A percentile compares a stretch with the other conserved stretches of the same genome.
Evolutionary conservation across 2,797 vertebrate species (phyloP).

Genomic region (Sebastes miniatus): DNA sequence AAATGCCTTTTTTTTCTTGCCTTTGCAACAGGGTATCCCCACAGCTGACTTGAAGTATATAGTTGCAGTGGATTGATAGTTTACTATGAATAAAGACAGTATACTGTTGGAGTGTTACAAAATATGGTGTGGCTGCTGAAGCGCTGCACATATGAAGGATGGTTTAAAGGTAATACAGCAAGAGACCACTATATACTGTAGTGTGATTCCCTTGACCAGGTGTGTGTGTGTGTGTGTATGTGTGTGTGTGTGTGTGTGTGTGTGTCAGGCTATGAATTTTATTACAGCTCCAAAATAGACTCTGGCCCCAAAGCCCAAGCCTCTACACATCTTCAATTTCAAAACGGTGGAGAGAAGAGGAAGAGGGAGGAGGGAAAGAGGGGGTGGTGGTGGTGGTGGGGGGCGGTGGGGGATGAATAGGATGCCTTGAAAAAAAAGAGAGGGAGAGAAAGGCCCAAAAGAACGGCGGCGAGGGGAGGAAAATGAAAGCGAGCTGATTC

Average conservation of each 20-base stretch:
- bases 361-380: conserved; percentile 7
- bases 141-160: conserved; percentile 68
- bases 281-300: conserved; percentile 84
- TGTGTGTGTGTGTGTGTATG: conserved; percentile 19
- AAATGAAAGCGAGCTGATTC: conserved; percentile 78
- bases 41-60: conserved; percentile 35
- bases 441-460: conserved; percentile 58
- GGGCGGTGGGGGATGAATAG: conserved; percentile 16
- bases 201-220: conserved; percentile 63
- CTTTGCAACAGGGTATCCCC: conserved; percentile 30
- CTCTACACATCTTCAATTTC: conserved; percentile 84
- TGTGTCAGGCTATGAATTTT: conserved; percentile 81
- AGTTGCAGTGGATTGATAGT: conserved; percentile 63
- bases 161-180: conserved; percentile 71
- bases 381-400: neutral
- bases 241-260: conserved; percentile 12
- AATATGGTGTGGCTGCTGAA: conserved; percentile 62
- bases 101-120: conserved; percentile 46
- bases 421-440: conserved; percentile 40
- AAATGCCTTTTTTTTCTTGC: conserved; percentile 34
- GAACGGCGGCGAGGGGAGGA: conserved; percentile 50
- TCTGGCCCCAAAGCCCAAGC: conserved; percentile 79
- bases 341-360: conserved; percentile 65
- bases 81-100: conserved; percentile 72
- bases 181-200: conserved; percentile 67